Base-by-base conservation (phyloP, 2,888 invertebrate genomes). In the Pyrgus malvae region DNA sequence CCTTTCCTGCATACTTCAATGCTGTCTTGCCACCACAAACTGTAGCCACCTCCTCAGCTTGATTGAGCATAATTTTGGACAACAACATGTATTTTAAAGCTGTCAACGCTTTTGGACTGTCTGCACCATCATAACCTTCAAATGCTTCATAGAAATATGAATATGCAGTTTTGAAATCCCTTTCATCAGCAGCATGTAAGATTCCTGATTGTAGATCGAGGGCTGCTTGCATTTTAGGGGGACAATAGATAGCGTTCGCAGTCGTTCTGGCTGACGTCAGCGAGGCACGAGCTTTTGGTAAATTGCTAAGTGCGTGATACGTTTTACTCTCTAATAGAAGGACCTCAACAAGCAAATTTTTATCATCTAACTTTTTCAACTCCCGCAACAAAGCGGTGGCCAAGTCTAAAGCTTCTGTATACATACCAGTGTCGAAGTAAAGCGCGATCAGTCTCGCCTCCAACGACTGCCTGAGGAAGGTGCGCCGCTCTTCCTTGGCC, bases 91-190 rank as follows among this genome's bases (percentile, higher is more conserved):
- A 99, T 81, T 99, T 99, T 12, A 99, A 91, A n/a, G 98, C 97
- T 17, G 95, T 96, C 21, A 99, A 87, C 1, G 99, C 99, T 82
- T 97, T 98, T 3, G 93, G 93, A 72, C 94, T 95, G 69, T 98
- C 98, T 3, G 98, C 96, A 64, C 98, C 98, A 83, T 99, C 99
- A 82, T 97, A 99, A 66, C 99, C 98, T 91, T 99, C 99, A 83
- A 99, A 99, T 9, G 99, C 99, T 91, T 99, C 99, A 83, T 99
- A 99, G 80, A 99, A 99, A 80, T 99, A 99, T 53, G 99, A 99
- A 89, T 98, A 99, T 40, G 99, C 99, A 55, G 99, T 99, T 92
- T 99, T 99, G 83, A 99, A 99, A 79, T 99, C 99, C 69, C 97
- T 95, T 83, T 99, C 99, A 79, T 99, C 99, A n/a, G 99, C 99